These are phyloP conservation scores for Lates japonicus DNA, from an alignment of 2,797 vertebrate genomes.

Conservation along the genomic window DNA sequence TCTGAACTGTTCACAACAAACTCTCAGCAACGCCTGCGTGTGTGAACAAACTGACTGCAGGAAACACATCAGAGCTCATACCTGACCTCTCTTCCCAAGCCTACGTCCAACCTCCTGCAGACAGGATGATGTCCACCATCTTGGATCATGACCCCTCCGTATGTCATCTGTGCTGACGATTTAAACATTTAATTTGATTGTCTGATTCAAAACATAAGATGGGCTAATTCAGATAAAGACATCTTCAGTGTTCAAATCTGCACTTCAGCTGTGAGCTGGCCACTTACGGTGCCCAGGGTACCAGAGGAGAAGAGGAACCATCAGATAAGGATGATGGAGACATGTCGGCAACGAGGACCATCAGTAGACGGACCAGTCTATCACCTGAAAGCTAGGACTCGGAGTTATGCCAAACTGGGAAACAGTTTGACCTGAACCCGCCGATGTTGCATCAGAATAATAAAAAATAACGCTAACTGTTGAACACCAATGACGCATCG, in stretches of 20 bases:
- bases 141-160: slow-evolving; percentile 13
- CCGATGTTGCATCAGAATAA: too few relatives aligned
- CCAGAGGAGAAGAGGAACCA: too few relatives aligned
- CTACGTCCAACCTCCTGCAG: slow-evolving; percentile 39
- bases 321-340: too few relatives aligned
- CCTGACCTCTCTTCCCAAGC: slow-evolving; percentile 60
- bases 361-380: too few relatives aligned
- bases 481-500: too few relatives aligned
- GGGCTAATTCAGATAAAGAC: slow-evolving; percentile 1
- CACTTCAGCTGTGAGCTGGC: neutral
- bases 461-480: too few relatives aligned
- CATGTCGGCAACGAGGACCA: too few relatives aligned
- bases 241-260: neutral
- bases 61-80: slow-evolving; percentile 24
- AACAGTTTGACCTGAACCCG: too few relatives aligned
- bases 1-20: slow-evolving; percentile 22
- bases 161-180: slow-evolving; percentile 24
- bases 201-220: neutral
- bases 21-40: neutral
- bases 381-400: too few relatives aligned
- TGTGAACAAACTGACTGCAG: neutral
- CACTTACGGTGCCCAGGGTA: too few relatives aligned
- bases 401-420: too few relatives aligned
- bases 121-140: slow-evolving; percentile 43
- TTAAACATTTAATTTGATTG: slow-evolving; percentile 27